Percentiles rank a stretch among this genome's conserved stretches.
These are phyloP conservation scores for Psophia crepitans DNA, from an alignment of 2,113 vertebrate genomes.

Conservation along the genomic window DNA sequence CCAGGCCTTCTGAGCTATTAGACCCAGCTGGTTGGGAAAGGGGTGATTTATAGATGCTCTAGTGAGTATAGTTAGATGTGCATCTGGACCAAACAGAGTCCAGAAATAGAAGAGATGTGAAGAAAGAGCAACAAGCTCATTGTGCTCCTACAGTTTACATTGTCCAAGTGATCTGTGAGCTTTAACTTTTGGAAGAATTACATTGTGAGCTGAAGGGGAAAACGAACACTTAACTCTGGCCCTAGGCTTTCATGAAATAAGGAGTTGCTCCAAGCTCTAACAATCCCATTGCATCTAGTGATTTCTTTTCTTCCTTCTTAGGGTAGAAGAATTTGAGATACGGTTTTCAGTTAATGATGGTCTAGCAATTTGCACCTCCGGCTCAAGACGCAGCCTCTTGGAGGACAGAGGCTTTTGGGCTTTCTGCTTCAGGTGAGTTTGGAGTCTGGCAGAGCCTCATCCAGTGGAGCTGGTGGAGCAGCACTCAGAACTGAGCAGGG, in stretches of 20 bases:
- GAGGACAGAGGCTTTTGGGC: background rate
- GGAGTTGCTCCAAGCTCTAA: background rate
- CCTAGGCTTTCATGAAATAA: background rate
- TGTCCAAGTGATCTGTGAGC: background rate
- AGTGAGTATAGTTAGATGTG: background rate
- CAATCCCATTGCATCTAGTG: background rate
- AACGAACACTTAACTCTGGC: background rate
- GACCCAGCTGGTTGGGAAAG: background rate
- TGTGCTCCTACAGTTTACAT: background rate
- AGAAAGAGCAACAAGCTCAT: background rate
- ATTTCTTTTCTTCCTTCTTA: background rate
- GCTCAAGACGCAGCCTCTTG: background rate
- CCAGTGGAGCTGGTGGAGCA: background rate
- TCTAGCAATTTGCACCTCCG: background rate
- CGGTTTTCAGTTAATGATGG: background rate
- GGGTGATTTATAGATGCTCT: background rate
- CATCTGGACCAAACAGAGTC: background rate
- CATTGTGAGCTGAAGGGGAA: background rate
- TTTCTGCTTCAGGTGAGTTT: background rate
- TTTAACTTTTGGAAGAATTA: background rate
- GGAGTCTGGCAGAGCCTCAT: background rate
- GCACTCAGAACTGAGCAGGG: background rate
- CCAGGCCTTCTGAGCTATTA: background rate
- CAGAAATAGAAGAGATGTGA: background rate
- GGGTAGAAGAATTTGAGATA: background rate